A percentile compares a stretch with the other conserved stretches of the same genome.
phyloP scores from a whole-genome alignment of 1,140 invertebrate species.

The Geopemphigus sp. region DNA sequence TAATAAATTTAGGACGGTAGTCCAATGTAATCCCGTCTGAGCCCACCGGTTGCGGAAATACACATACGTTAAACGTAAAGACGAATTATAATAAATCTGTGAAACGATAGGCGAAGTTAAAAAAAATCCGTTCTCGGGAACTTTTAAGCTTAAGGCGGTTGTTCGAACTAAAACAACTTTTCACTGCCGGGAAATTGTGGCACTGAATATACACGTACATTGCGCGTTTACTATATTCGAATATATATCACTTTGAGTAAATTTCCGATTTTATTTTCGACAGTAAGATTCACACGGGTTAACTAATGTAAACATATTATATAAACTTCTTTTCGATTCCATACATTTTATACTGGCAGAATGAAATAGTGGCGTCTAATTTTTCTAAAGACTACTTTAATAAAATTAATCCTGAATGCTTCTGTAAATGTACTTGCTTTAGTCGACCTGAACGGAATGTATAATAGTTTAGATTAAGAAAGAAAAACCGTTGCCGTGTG shows the following conservation, averaged over 20 bases:
- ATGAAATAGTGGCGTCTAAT: neutral
- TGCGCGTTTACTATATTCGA: neutral
- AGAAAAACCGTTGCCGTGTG: neutral
- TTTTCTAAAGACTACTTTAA: slow-evolving; percentile 11
- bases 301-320: neutral
- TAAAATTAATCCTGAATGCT: neutral
- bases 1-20: too few species aligned
- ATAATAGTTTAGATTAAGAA: neutral
- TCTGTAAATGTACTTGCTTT: neutral
- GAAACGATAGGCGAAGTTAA: too few species aligned
- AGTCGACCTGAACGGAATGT: neutral
- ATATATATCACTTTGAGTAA: neutral
- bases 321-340: neutral
- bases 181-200: too few species aligned
- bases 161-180: too few species aligned
- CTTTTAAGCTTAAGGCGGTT: too few species aligned
- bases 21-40: too few species aligned
- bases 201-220: too few species aligned
- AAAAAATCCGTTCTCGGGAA: too few species aligned
- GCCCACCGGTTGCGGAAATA: too few species aligned
- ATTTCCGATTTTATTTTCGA: neutral
- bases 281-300: neutral
- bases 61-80: too few species aligned
- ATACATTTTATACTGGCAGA: neutral
- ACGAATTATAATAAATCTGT: too few species aligned